Percentiles rank a stretch among this genome's conserved stretches.
These are phyloP conservation scores for Triplophysa rosa DNA, from an alignment of 2,113 vertebrate genomes.

Conservation along the genomic window DNA sequence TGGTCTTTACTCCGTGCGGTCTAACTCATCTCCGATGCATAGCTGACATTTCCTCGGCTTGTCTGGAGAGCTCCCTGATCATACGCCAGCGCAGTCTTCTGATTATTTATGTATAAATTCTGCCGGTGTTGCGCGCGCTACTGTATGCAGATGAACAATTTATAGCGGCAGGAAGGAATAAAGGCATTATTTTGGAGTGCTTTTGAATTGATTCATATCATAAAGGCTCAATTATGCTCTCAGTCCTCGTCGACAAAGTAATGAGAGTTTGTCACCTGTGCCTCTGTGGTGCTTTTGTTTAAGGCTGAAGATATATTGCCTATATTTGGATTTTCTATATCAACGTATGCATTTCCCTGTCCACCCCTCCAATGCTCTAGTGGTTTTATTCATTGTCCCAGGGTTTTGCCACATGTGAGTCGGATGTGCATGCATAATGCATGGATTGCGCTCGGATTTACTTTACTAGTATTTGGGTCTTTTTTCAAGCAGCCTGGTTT, in stretches of 20 bases:
- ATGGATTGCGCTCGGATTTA: not conserved
- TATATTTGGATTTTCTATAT: conserved; percentile 22
- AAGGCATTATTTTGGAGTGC: conserved; percentile 17
- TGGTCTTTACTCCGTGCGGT: conserved; percentile 26
- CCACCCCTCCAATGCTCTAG: not conserved
- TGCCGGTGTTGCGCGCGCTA: not conserved
- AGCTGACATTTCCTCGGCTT: conserved; percentile 50
- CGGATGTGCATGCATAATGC: conserved; percentile 42
- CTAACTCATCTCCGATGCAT: conserved; percentile 39
- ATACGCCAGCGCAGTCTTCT: not conserved
- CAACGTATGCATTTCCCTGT: not conserved
- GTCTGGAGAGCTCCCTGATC: conserved; percentile 40
- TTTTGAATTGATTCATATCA: conserved; percentile 24
- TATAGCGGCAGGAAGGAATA: conserved; percentile 6
- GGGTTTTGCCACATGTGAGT: not conserved
- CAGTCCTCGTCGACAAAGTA: not conserved
- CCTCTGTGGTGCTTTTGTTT: not conserved
- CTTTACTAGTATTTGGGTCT: conserved; percentile 8
- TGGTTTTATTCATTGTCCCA: conserved; percentile 26
- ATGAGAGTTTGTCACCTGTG: conserved; percentile 14
- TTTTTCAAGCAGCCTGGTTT: not conserved
- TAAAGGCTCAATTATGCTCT: conserved; percentile 32
- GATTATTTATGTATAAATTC: conserved; percentile 43
- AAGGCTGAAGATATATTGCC: not conserved
- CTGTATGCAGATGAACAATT: conserved; percentile 22